Evolutionary conservation across 2,113 vertebrate genomes (phyloP), one percentile per base, ranked within the genome.

Genomic region (Leptobrachium ailaonicum): DNA sequence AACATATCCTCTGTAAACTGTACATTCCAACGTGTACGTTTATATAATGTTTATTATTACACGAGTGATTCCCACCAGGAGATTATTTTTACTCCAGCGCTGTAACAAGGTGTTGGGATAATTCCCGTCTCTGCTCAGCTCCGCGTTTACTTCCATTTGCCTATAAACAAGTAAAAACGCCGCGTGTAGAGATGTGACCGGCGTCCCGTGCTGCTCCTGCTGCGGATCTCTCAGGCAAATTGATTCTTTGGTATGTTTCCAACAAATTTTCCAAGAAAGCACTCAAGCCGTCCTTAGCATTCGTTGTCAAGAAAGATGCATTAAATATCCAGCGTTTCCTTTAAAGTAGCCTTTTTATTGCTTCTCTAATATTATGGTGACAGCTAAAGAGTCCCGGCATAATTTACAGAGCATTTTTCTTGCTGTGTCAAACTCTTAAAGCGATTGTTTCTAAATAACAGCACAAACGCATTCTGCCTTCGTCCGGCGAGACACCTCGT

Each of bases 241-340:
- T 68, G 75, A 76, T 63, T 76, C 66, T 68, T 50, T 76, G 64
- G 64, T 68, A 68, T 68, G 75, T 68, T 76, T 76, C 64, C 75
- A 76, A 68, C 66, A 68, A 50, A 76, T 68, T 76, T 76, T 76
- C 75, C 66, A 68, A 76, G 75, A 58, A 76, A 76, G 64, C 75
- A 76, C 75, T 76, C 75, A 76, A 76, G 50, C 64, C 47, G 4
- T 76, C 42, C 64, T 58, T 42, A 67, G 75, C 56, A 67, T 68
- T 50, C 42, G 64, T 56, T 76, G 75, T 76, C 75, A 68, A 67
- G 64, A 68, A 68, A 76, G 13, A 54, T 76, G 75, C 75, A 68
- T 68, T 76, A 62, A 68, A 68, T 56, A 76, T 68, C 64, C 66
- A 76, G 75, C 64, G 68, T 44, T 76, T 68, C 40, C 47, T 68